Base-by-base conservation (phyloP, 1,140 invertebrate species). In the Ips typographus region DNA sequence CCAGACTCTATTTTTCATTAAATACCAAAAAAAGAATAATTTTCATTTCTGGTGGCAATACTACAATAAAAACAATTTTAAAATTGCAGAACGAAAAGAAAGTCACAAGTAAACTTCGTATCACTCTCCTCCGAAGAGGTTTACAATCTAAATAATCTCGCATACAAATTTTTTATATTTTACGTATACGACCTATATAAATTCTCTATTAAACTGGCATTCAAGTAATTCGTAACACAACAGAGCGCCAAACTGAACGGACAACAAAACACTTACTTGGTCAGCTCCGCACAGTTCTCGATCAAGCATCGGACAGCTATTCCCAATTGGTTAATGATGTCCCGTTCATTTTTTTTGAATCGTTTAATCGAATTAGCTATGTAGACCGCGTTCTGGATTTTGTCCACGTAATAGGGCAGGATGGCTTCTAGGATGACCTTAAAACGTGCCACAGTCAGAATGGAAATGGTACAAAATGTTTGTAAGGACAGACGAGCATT, bases 341-440 rank as follows among this genome's bases (percentile, higher is more conserved):
- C 96, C 70, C 94, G 90, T 82, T 96, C 94, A 0, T 91, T 90
- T 82, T 93, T 93, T 0, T 91, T 92, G 79, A 96, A 94, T 73
- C 89, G 91, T 64, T 94, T 92, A 6, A 71, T 71, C 44, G 69
- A 71, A 42, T 71, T 71, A 6, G 63, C 64, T 49, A 71, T 71
- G 68, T 93, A 94, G 7, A 91, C 91, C 5, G 95, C 90, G 8
- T 88, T 86, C 82, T 97, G 94, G 73, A 99, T 92, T 84, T 98
- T 93, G 78, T 94, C 91, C 51, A 98, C 86, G 77, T 97, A 96
- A 74, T 94, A 94, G 0, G 97, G 96, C 47, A 99, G 81, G 73
- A 98, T 95, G 2, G 97, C 95, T 84, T 99, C 96, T 49, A 99
- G 82, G 76, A 98, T 95, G 39, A 91, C 95, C 94, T 97, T 22